Evolutionary conservation across 2,113 vertebrate genomes (phyloP), one percentile per base, ranked within the genome.

Genomic region (Melanerpes aurifrons): DNA sequence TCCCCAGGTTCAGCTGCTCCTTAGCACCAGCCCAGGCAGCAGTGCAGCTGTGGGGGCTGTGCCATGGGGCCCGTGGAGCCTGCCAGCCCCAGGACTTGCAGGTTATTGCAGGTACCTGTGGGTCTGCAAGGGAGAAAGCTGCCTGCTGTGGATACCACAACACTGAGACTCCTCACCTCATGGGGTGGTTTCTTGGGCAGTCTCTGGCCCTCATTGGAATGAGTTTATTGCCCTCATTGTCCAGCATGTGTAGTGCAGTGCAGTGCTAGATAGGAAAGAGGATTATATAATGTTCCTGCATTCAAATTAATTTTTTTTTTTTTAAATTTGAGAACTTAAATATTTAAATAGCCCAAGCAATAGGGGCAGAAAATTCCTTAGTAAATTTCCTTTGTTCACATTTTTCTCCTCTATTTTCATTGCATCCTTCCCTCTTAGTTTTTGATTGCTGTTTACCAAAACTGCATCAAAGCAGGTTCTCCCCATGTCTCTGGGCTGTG

Each of bases 371-470:
- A 86, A 26, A 79, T 81, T 90, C 40, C 40, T 77, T 68, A 29
- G 17, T 21, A 66, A 88, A 86, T 76, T 76, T 67, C 57, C 54
- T 69, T 89, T n/a, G 29, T 68, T 71, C 40, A 45, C 31, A 40
- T 58, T 69, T 21, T 68, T 45, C 43, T 83, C 47, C 45, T 87
- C 63, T 12, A 12, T 91, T 95, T 89, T 85, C 15, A 17, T 73
- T 66, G 7, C 31, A 57, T 14, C n/a, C 40, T 77, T 94, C 68
- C 64, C 48, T 40, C 72, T 83, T 93, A 82, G 83, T 66, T 82
- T 92, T 92, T 78, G 57, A 81, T 88, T 84, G 72, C 69, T 95
- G 57, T 95, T 97, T 93, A 47, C 57, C n/a, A 92, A 86, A 90
- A 63, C 56, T 66, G 45, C 87, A 97, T 96, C 91, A 92, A 96